Percentiles rank a stretch among this genome's conserved stretches.
These are phyloP conservation scores for Phylloscopus collybita DNA, from an alignment of 2,797 vertebrate species.

Conservation along the genomic window DNA sequence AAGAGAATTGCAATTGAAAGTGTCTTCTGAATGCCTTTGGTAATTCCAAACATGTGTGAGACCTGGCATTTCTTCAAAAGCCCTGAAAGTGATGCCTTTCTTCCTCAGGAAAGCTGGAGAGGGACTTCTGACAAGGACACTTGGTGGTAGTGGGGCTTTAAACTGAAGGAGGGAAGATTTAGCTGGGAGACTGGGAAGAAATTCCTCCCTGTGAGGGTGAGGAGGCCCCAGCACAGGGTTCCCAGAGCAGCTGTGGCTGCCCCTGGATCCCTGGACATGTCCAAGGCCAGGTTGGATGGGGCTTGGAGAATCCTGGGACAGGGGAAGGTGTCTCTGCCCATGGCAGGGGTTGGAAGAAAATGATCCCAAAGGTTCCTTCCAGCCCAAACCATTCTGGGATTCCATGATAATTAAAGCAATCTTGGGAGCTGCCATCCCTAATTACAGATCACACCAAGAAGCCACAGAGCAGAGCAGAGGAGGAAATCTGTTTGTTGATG, in stretches of 20 bases:
- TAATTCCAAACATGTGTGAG: slow-evolving; percentile 65
- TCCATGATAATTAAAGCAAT: background rate
- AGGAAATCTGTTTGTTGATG: background rate
- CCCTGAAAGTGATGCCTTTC: background rate
- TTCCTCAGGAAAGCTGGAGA: background rate
- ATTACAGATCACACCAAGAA: background rate
- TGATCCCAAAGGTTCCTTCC: background rate
- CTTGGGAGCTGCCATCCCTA: background rate
- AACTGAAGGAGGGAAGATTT: background rate
- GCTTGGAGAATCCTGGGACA: fast-evolving
- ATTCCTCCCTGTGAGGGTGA: background rate
- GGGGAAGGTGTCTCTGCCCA: background rate
- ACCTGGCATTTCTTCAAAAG: slow-evolving; percentile 69
- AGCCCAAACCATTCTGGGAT: background rate
- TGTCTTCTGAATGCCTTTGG: slow-evolving; percentile 30
- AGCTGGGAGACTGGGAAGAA: background rate
- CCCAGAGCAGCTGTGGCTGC: background rate
- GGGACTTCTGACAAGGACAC: background rate
- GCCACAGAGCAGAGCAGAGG: background rate
- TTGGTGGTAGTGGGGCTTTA: background rate
- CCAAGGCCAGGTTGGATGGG: fast-evolving
- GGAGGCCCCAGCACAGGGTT: background rate
- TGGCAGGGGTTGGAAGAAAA: background rate
- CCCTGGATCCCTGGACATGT: background rate
- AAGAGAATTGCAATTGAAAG: slow-evolving; percentile 62